phyloP scores from a whole-genome alignment of 2,888 invertebrate species.

The Tillus elongatus region DNA sequence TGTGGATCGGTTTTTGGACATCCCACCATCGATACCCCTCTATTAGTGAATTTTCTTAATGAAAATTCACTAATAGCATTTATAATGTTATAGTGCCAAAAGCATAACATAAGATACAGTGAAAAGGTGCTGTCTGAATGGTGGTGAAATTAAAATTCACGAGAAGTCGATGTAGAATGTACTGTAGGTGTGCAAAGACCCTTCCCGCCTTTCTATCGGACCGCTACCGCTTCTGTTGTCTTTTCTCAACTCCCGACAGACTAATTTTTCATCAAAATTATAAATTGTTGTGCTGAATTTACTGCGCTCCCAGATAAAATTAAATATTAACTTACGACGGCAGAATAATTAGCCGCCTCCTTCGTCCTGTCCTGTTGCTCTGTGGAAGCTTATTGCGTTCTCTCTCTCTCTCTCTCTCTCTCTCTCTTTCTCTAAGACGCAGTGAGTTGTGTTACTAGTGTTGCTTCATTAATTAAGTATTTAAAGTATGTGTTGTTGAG shows the following conservation, averaged over 20 bases:
- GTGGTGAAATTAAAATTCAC: not conserved
- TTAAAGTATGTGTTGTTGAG: not conserved
- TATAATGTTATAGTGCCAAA: no score
- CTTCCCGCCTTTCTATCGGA: no score
- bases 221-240: no score
- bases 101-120: not conserved
- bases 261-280: slow-evolving; percentile 36
- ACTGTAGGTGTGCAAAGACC: no score
- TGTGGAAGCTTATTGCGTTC: not conserved
- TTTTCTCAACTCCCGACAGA: slow-evolving; percentile 24
- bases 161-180: not conserved
- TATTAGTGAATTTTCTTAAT: no score
- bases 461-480: slow-evolving; percentile 9
- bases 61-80: no score
- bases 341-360: slow-evolving; percentile 33
- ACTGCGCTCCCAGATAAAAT: slow-evolving; percentile 33
- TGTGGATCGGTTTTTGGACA: no score
- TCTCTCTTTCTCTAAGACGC: no score
- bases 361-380: slow-evolving; percentile 20
- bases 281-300: slow-evolving; percentile 35
- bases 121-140: not conserved
- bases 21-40: no score
- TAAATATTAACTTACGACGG: slow-evolving; percentile 37
- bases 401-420: no score
- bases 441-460: not conserved